A percentile compares a stretch with the other conserved stretches of the same genome.
Evolutionary conservation across 2,113 vertebrate genomes (phyloP).

Genomic region (Raja brachyura): DNA sequence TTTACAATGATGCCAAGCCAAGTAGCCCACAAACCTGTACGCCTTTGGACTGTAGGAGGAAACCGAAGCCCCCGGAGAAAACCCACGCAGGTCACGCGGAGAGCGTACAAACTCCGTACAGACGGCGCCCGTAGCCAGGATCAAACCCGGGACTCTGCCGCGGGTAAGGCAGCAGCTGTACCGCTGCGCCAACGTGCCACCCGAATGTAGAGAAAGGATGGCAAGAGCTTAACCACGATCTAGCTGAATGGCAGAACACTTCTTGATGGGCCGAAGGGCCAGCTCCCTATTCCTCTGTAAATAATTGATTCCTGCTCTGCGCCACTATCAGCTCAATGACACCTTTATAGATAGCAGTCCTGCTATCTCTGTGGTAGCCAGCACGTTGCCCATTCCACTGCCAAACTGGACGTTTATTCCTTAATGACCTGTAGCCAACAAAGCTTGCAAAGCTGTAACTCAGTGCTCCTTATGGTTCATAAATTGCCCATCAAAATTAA

Average conservation of each 20-base stretch:
- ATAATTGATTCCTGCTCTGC: background rate
- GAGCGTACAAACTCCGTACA: too few relatives aligned
- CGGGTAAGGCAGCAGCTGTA: too few relatives aligned
- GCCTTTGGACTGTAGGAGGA: too few relatives aligned
- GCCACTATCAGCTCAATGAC: background rate
- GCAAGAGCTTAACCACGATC: background rate
- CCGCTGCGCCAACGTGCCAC: too few relatives aligned
- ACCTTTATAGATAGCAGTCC: background rate
- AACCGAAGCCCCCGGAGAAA: too few relatives aligned
- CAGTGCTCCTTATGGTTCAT: background rate
- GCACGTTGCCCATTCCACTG: background rate
- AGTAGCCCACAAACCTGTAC: too few relatives aligned
- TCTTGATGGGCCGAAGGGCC: background rate
- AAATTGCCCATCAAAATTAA: constrained; percentile 26
- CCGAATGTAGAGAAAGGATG: background rate
- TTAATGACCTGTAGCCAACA: background rate
- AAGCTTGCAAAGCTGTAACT: background rate
- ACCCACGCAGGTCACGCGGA: too few relatives aligned
- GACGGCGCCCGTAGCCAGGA: too few relatives aligned
- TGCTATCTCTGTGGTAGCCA: background rate
- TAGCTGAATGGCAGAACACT: background rate
- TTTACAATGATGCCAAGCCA: too few relatives aligned
- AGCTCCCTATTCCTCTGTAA: background rate
- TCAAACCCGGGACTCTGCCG: too few relatives aligned
- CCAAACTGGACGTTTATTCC: background rate